phyloP scores from a whole-genome alignment of 2,888 invertebrate species.

The Ophioninae sp. region DNA sequence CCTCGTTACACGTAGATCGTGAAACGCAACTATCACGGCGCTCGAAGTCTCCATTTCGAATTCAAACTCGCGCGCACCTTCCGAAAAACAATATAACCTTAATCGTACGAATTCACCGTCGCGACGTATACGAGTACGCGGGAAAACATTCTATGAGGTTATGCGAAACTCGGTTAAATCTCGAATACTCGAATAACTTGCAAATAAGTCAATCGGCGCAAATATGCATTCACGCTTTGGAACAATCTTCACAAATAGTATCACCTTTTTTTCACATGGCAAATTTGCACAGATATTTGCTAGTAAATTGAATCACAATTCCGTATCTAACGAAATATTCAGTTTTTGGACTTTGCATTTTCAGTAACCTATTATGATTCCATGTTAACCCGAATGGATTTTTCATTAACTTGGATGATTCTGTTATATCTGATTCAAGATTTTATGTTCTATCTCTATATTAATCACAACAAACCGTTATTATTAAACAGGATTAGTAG shows the following conservation, averaged over 20 bases:
- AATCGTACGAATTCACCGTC: constrained; percentile 54
- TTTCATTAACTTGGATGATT: neutral
- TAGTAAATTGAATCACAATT: neutral
- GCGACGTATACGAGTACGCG: constrained; percentile 22
- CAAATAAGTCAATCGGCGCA: neutral
- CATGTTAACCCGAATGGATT: neutral
- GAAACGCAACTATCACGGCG: neutral
- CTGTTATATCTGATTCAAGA: too few relatives aligned
- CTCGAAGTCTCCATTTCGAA: constrained; percentile 72
- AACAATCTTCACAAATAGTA: neutral
- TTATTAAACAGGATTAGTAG: too few relatives aligned
- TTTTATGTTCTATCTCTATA: too few relatives aligned
- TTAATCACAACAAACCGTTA: too few relatives aligned
- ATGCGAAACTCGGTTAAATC: neutral
- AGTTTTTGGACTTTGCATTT: neutral
- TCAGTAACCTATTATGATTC: neutral
- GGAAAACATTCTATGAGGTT: constrained; percentile 47
- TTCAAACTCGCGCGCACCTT: constrained; percentile 78
- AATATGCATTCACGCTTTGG: neutral
- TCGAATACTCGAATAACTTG: neutral
- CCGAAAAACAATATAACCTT: constrained; percentile 75
- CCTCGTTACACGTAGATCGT: too few relatives aligned
- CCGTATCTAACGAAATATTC: neutral
- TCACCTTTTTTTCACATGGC: neutral
- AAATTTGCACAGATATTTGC: neutral